These are phyloP conservation scores for Candoia aspera DNA, from an alignment of 2,113 vertebrate genomes.

Conservation along the genomic window DNA sequence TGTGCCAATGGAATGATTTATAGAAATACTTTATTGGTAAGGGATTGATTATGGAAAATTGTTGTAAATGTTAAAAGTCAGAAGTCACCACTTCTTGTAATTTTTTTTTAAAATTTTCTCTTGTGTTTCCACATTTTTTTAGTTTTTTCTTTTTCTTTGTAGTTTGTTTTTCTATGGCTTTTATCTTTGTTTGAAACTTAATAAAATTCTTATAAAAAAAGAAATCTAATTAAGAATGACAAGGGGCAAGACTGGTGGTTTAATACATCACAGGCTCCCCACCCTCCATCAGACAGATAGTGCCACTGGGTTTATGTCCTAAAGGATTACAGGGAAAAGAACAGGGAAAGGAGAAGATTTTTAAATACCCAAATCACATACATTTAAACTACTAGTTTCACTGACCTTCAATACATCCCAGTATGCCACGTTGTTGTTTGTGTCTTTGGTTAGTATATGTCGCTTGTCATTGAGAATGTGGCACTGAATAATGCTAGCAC, in stretches of 20 bases:
- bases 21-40: too few relatives aligned
- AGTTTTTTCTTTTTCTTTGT: too few relatives aligned
- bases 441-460: constrained; percentile 99
- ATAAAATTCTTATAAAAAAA: too few relatives aligned
- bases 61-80: too few relatives aligned
- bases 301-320: neutral
- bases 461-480: constrained; percentile 99
- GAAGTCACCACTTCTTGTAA: too few relatives aligned
- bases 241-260: neutral
- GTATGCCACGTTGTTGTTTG: constrained; percentile 96
- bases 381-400: constrained; percentile 10
- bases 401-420: constrained; percentile 97
- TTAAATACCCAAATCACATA: neutral
- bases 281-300: neutral
- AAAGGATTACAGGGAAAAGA: neutral
- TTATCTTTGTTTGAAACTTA: too few relatives aligned
- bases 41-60: too few relatives aligned
- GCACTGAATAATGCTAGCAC: constrained; percentile 98
- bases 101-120: too few relatives aligned
- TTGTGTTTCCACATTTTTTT: too few relatives aligned
- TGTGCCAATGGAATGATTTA: too few relatives aligned
- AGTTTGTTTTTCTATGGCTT: too few relatives aligned
- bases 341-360: neutral
- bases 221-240: neutral
- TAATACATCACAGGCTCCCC: neutral